Evolutionary conservation across 1,140 invertebrate genomes (phyloP).

Genomic region (Oncopeltus fasciatus): DNA sequence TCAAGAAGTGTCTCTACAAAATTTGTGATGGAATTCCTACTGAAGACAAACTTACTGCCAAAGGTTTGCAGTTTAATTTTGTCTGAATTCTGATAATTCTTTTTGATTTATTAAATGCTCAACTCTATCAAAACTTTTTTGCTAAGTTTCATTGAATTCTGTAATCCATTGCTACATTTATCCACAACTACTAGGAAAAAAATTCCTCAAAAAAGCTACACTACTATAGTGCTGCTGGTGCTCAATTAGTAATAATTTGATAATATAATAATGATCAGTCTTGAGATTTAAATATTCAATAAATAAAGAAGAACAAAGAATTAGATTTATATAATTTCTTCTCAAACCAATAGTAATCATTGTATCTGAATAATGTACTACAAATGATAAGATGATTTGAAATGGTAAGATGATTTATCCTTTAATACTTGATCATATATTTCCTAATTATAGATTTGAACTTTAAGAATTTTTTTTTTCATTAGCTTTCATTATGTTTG

Average conservation of each 20-base stretch:
- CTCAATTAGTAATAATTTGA: not conserved
- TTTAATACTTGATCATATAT: too few species aligned
- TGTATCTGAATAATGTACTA: too few species aligned
- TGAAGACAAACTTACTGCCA: not conserved
- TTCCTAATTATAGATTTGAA: too few species aligned
- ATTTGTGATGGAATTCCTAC: conserved; percentile 47
- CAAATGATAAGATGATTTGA: too few species aligned
- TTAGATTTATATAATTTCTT: too few species aligned
- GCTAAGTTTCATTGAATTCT: not conserved
- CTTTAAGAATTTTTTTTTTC: too few species aligned
- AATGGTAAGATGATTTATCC: too few species aligned
- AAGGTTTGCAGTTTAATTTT: conserved; percentile 7
- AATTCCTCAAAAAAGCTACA: not conserved
- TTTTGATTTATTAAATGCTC: not conserved
- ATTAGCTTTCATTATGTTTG: too few species aligned
- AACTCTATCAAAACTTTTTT: not conserved
- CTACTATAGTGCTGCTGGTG: not conserved
- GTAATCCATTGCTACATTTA: not conserved
- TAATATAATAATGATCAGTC: too few species aligned
- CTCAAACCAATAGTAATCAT: too few species aligned
- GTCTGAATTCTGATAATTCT: not conserved
- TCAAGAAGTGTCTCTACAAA: conserved; percentile 69
- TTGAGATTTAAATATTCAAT: too few species aligned
- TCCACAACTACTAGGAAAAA: not conserved
- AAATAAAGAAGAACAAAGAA: too few species aligned